Evolutionary conservation across 2,888 invertebrate species (phyloP).

Genomic region (Drosophila paranaensis): DNA sequence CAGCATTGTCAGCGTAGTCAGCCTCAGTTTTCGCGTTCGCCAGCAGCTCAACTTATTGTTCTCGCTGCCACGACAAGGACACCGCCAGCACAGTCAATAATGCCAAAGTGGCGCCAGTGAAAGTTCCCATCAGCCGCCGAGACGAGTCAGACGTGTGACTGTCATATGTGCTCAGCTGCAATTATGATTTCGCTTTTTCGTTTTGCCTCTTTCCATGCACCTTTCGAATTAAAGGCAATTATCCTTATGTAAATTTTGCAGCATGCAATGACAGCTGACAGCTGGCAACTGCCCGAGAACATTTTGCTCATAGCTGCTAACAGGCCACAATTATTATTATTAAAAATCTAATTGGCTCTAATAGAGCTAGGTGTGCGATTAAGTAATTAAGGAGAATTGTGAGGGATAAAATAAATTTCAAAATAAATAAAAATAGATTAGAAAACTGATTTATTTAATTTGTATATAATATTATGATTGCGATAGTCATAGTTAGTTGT

Average conservation of each 20-base stretch:
- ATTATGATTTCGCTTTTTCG: slow-evolving; percentile 65
- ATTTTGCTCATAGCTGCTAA: neutral
- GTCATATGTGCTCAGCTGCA: slow-evolving; percentile 40
- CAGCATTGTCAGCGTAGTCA: slow-evolving; percentile 70
- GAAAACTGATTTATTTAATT: no score
- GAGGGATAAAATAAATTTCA: no score
- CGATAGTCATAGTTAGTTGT: no score
- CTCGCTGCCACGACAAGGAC: slow-evolving; percentile 33
- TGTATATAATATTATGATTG: no score
- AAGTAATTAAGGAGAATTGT: neutral
- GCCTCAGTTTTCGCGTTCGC: slow-evolving; percentile 41
- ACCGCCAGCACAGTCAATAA: slow-evolving; percentile 50
- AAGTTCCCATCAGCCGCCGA: slow-evolving; percentile 14
- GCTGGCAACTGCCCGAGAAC: slow-evolving; percentile 4
- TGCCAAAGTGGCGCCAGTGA: slow-evolving; percentile 30
- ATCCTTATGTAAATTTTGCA: slow-evolving; percentile 60
- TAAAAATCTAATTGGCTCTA: slow-evolving; percentile 24
- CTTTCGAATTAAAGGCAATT: slow-evolving; percentile 75
- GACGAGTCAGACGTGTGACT: slow-evolving; percentile 6
- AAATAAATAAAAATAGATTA: no score
- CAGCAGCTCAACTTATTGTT: slow-evolving; percentile 47
- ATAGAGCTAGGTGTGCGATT: neutral
- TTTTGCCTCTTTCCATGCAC: slow-evolving; percentile 13
- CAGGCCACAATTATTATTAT: neutral
- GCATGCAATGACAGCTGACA: slow-evolving; percentile 30